phyloP scores from a whole-genome alignment of 2,113 vertebrate species.

The Nansenia antarctica region DNA sequence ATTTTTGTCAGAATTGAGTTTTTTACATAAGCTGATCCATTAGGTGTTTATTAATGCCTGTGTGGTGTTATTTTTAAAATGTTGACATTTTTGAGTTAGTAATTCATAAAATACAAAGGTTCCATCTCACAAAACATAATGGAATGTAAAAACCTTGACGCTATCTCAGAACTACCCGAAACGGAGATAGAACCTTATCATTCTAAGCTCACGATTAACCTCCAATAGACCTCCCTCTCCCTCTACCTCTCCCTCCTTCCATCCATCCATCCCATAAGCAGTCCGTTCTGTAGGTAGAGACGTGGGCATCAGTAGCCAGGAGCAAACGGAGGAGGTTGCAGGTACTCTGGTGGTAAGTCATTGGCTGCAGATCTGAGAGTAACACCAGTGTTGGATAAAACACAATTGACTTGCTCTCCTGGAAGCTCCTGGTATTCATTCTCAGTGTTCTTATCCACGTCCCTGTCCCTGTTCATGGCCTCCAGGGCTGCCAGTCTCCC shows the following conservation, averaged over 20 bases:
- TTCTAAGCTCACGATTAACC: no score
- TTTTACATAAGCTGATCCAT: no score
- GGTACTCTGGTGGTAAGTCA: conserved; percentile 68
- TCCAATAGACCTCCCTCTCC: neutral
- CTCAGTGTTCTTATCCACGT: neutral
- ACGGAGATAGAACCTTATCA: no score
- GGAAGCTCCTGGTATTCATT: conserved; percentile 46
- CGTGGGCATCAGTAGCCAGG: conserved; percentile 66
- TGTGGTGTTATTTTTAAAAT: no score
- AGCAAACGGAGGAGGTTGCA: conserved; percentile 74
- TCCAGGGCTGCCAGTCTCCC: neutral
- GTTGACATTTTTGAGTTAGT: no score
- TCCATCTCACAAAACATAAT: no score
- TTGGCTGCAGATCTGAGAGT: neutral
- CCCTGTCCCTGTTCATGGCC: neutral
- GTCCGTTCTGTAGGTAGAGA: neutral
- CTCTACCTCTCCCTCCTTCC: neutral
- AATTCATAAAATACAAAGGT: no score
- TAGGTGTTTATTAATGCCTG: no score
- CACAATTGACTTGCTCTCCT: neutral
- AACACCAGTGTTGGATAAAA: neutral
- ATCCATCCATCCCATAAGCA: neutral
- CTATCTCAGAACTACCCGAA: no score
- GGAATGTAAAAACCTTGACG: no score
- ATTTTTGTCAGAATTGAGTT: no score